A percentile compares a stretch with the other conserved stretches of the same genome.
Evolutionary conservation across 2,797 vertebrate species (phyloP).

Genomic region (Gorsachius magnificus): DNA sequence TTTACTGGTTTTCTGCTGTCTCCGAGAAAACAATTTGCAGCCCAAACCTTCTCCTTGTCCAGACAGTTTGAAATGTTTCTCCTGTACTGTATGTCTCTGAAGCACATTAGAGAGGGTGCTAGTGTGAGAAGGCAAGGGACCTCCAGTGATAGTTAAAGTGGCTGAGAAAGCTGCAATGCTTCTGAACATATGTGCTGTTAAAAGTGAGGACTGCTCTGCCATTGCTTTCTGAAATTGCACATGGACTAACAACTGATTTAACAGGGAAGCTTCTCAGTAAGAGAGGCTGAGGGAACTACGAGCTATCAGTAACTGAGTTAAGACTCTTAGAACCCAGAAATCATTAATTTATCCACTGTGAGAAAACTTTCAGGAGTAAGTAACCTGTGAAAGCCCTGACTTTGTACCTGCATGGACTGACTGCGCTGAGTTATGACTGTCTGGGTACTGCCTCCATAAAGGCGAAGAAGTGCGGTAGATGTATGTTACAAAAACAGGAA

Average conservation of each 20-base stretch:
- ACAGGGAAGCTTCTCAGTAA: background rate
- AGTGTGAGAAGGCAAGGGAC: background rate
- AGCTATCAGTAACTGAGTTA: background rate
- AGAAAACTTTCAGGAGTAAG: background rate
- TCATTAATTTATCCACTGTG: background rate
- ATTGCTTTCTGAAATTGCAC: background rate
- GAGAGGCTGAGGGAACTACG: background rate
- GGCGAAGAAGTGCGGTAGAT: background rate
- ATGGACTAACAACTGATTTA: background rate
- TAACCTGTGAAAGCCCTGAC: background rate
- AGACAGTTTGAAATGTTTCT: constrained; percentile 15
- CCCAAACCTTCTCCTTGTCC: background rate
- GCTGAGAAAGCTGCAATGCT: background rate
- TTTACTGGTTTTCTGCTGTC: background rate
- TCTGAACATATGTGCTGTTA: background rate
- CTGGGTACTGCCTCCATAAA: background rate
- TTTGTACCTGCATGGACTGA: background rate
- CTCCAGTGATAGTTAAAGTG: background rate
- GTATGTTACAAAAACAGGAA: background rate
- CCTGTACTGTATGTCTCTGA: background rate
- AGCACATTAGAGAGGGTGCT: background rate
- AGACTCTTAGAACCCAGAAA: background rate
- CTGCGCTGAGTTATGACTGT: background rate
- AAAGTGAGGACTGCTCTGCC: background rate
- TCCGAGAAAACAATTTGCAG: background rate